These are phyloP conservation scores for Tylochromis polylepis DNA, from an alignment of 2,113 vertebrate species.

Conservation along the genomic window DNA sequence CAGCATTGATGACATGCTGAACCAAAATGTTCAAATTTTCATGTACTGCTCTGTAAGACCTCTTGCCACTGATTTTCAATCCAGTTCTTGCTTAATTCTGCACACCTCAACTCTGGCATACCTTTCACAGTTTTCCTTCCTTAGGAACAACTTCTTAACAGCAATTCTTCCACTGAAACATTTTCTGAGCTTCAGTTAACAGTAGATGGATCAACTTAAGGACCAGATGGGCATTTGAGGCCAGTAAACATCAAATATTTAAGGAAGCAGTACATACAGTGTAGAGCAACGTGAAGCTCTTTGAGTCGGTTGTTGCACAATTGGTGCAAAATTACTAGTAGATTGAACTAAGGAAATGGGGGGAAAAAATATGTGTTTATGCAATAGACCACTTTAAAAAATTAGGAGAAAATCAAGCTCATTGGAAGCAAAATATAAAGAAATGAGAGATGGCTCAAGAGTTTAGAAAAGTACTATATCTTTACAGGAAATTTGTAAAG, in stretches of 20 bases:
- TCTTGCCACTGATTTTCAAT: not conserved
- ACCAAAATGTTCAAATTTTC: not conserved
- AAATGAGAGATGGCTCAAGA: not conserved
- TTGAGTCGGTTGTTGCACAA: not conserved
- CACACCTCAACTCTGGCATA: not conserved
- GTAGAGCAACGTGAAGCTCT: not conserved
- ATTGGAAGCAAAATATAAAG: not conserved
- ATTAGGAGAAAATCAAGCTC: no score
- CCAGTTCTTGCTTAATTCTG: not conserved
- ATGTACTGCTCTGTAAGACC: not conserved
- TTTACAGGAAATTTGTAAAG: not conserved
- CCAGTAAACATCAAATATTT: not conserved
- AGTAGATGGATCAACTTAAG: not conserved
- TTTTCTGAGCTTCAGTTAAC: not conserved
- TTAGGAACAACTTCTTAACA: not conserved
- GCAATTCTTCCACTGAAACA: not conserved
- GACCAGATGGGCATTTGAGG: not conserved
- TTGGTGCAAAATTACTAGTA: not conserved
- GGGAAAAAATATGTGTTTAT: not conserved
- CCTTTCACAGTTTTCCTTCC: not conserved
- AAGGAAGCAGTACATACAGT: not conserved
- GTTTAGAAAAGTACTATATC: not conserved
- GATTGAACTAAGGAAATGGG: not conserved
- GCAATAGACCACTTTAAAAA: not conserved
- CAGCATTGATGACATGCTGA: not conserved